Conservation (phyloP, 2,888 invertebrate genomes). For the Tetranychus piercei region DNA sequence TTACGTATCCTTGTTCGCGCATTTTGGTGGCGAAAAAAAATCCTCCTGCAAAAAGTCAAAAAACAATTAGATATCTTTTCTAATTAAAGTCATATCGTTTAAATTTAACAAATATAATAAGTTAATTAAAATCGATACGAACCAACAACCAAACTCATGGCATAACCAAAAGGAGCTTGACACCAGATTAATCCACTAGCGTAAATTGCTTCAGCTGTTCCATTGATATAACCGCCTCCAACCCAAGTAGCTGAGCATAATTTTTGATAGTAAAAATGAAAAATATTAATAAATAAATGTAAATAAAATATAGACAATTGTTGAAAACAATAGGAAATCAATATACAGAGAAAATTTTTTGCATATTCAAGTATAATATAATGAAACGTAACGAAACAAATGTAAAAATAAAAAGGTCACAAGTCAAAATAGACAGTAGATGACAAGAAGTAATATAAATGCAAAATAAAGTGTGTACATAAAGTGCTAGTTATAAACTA, state of each 20-base stretch:
- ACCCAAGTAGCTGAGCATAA: conserved; percentile 77
- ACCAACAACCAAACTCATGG: conserved; percentile 84
- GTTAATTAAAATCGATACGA: conserved; percentile 31
- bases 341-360: background rate
- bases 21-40: conserved; percentile 95
- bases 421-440: background rate
- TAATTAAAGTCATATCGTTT: background rate
- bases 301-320: background rate
- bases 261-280: background rate
- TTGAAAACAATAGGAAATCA: background rate
- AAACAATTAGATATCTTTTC: background rate
- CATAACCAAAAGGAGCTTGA: conserved; percentile 97
- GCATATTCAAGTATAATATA: background rate
- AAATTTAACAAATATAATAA: background rate
- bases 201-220: conserved; percentile 91
- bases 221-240: conserved; percentile 97
- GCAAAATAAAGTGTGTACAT: too few relatives aligned
- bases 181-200: conserved; percentile 85
- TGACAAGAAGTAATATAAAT: too few relatives aligned
- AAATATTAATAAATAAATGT: background rate
- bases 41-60: conserved; percentile 47
- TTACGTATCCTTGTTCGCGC: conserved; percentile 90
- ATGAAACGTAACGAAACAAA: background rate
- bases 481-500: too few relatives aligned
- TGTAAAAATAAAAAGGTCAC: conserved; percentile 16